Evolutionary conservation across 2,113 vertebrate genomes (phyloP).

Genomic region (western clawed frog (Xenopus tropicalis)): UCB_Xtro_10.0 CM004445.2:90809501-90810000

Average conservation of each 20-base stretch:
- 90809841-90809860: neutral
- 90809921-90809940: slow-evolving; percentile 29
- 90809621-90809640: neutral
- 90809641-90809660: neutral
- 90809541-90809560: neutral
- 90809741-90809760: neutral
- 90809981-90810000: neutral
- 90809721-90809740: neutral
- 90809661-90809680: neutral
- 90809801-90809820: neutral
- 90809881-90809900: neutral
- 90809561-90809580: slow-evolving; percentile 15
- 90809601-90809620: neutral
- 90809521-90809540: neutral
- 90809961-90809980: slow-evolving; percentile 4
- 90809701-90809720: neutral
- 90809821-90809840: neutral
- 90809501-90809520: neutral
- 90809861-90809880: neutral
- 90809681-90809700: neutral
- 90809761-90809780: neutral
- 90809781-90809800: neutral
- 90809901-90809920: slow-evolving; percentile 19
- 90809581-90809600: slow-evolving; percentile 14
- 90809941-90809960: slow-evolving; percentile 35